Base-by-base conservation (phyloP, 2,797 vertebrate genomes). In the Jordanella pulchra region DNA sequence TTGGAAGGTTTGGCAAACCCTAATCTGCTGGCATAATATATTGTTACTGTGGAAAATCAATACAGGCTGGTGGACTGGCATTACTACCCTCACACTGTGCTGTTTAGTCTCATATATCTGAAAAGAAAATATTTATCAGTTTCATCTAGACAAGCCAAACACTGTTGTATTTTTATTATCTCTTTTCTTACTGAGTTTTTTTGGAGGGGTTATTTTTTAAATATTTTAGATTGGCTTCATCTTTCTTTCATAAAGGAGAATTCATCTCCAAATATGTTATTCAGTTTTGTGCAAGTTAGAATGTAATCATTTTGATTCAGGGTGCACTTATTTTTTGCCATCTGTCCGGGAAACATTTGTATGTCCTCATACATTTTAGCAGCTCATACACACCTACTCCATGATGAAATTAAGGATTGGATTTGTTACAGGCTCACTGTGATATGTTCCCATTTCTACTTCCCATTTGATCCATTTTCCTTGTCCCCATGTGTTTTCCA, bases 401-500 rank as follows among this genome's bases (percentile, higher is more conserved):
- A 39, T 61, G 30, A 58, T 11, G 1, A 21, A 58, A 60, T 60
- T 12, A 61, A 39, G 4, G 21, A 23, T n/a, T 39, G 30, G 2
- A 12, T 60, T 60, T 23, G 32, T 23, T 60, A 13, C 60, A 63
- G 42, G 35, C 60, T 63, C 2, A 14, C 21, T 15, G 35, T 63
- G 25, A 42, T 44, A 63, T 42, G 35, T 63, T 42, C 23, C 60
- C 39, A 63, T 63, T 14, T 42, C 71, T 70, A 58, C 27, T 18
- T 69, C 6, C 47, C 60, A 48, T 65, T 63, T 74, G 47, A 67
- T 66, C 71, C 50, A 56, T 72, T 63, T 67, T 56, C 48, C 66
- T 44, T 71, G 77, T 78, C 63, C 72, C 39, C 7, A 15, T 77
- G 47, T 75, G 80, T 84, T 81, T 79, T 78, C 77, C 79, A 67